These are phyloP conservation scores for Chirona hameri DNA, from an alignment of 2,888 invertebrate species.

Conservation along the genomic window DNA sequence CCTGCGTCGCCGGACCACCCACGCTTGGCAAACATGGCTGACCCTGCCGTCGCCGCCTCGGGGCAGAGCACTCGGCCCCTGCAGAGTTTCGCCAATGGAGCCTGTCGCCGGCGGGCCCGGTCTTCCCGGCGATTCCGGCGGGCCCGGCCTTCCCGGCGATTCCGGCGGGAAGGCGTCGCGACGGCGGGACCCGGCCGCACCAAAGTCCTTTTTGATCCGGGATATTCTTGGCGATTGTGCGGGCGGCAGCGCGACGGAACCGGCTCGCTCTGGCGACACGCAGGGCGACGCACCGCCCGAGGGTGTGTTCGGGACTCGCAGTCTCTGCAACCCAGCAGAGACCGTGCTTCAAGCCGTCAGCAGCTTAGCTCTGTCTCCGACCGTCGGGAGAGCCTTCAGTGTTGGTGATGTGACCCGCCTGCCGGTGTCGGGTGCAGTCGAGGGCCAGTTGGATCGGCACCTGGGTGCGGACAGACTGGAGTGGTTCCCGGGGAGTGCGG, in stretches of 20 bases:
- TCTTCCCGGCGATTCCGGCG: not conserved
- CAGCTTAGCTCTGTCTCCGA: not conserved
- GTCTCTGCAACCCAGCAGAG: not conserved
- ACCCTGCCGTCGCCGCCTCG: not conserved
- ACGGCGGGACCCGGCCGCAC: not conserved
- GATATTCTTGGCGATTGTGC: not conserved
- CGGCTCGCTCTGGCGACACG: not conserved
- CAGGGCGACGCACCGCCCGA: no score
- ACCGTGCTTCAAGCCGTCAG: not conserved
- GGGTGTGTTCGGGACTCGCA: no score
- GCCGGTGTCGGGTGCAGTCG: not conserved
- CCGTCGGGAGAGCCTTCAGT: not conserved
- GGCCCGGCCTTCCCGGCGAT: no score
- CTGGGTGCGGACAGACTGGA: no score
- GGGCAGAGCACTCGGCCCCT: not conserved
- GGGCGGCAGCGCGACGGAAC: not conserved
- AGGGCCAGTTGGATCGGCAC: not conserved
- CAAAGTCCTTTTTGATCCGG: not conserved
- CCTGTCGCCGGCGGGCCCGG: no score
- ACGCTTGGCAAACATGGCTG: not conserved
- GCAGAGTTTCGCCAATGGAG: no score
- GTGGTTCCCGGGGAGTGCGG: not conserved
- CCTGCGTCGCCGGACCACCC: not conserved
- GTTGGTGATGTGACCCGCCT: no score
- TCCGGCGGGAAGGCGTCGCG: not conserved